Evolutionary conservation across 2,888 invertebrate genomes (phyloP), one percentile per base, ranked within the genome.

Genomic region (Matsumyia berberina): DNA sequence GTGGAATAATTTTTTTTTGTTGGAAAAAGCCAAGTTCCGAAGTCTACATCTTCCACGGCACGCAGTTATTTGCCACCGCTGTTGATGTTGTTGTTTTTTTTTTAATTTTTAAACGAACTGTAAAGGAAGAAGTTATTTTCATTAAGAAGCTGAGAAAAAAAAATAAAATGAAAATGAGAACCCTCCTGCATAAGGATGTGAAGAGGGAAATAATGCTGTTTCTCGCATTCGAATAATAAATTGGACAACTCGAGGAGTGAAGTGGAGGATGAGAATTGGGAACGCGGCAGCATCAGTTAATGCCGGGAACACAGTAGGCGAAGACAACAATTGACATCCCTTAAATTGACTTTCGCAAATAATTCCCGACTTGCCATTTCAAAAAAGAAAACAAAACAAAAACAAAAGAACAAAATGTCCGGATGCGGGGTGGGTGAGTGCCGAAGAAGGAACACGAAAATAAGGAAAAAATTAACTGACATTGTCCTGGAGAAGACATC

Each of bases 321-420:
- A 55, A 37, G 73, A 83, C 83, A 62, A 79, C 67, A 78, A 83
- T 74, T 83, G 83, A 83, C 83, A 69, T 73, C 73, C 55, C 73
- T 83, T 83, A 79, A 83, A 83, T 83, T 83, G 83, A 83, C 79
- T 83, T 83, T 83, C 67, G 73, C 60, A 83, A 79, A 79, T 79
- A 79, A 83, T 79, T 83, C 55, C 69, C 69, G 29, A 31, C 37
- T 58, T 80, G 72, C 53, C 49, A 49, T 57, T 64, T 76, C 24
- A 11, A 7, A 17, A 49, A 60, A 44, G 39, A 35, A 60, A 31
- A 8, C n/a, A n/a, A n/a, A 15, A 35, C 29, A 24, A 46, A 29
- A 66, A 64, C 12, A 15, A 11, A n/a, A 37, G 19, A 33, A 35
- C 9, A 51, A 44, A 39, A 51, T 35, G 9, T 24, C 24, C 24